Percentiles rank a stretch among this genome's conserved stretches.
These are phyloP conservation scores for Drosophila siamana DNA, from an alignment of 2,888 invertebrate species.

Conservation along the genomic window DNA sequence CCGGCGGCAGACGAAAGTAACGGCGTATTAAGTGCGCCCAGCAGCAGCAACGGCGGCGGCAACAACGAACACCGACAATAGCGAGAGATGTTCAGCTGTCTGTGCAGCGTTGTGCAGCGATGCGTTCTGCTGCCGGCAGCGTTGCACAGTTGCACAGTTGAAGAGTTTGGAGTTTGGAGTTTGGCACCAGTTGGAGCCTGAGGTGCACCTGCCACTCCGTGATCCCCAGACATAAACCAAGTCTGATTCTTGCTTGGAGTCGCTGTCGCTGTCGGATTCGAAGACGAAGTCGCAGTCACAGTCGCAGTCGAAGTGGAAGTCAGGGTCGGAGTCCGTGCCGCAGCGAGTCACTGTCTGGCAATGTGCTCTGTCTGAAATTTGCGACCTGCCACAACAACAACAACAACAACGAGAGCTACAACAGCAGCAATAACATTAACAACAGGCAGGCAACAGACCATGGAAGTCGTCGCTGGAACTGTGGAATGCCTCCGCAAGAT, in stretches of 20 bases:
- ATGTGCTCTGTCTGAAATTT: constrained; percentile 64
- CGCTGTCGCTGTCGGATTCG: constrained; percentile 12
- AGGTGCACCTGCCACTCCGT: constrained; percentile 38
- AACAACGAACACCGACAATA: constrained; percentile 2
- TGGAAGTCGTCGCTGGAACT: constrained; percentile 59
- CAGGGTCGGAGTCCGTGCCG: constrained; percentile 3
- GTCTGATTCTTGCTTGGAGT: constrained; percentile 34
- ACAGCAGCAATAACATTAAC: constrained; percentile 24
- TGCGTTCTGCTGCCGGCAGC: constrained; percentile 59
- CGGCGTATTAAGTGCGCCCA: constrained; percentile 68
- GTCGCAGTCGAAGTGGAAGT: not conserved
- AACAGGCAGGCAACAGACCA: constrained; percentile 62
- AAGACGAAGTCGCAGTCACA: constrained; percentile 11
- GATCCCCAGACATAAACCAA: constrained; percentile 15
- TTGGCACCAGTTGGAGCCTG: constrained; percentile 17
- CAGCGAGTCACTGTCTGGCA: constrained; percentile 69
- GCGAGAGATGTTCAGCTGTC: constrained; percentile 33
- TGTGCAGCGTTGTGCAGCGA: constrained; percentile 59
- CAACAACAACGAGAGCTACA: constrained; percentile 22
- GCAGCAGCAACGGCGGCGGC: constrained; percentile 45
- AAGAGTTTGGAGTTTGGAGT: constrained; percentile 8
- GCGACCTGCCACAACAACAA: constrained; percentile 67
- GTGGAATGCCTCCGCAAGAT: constrained; percentile 64
- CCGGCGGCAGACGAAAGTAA: constrained; percentile 62
- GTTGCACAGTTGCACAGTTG: constrained; percentile 21